phyloP scores from a whole-genome alignment of 2,888 invertebrate species.

The Trissolcus japonicus region DNA sequence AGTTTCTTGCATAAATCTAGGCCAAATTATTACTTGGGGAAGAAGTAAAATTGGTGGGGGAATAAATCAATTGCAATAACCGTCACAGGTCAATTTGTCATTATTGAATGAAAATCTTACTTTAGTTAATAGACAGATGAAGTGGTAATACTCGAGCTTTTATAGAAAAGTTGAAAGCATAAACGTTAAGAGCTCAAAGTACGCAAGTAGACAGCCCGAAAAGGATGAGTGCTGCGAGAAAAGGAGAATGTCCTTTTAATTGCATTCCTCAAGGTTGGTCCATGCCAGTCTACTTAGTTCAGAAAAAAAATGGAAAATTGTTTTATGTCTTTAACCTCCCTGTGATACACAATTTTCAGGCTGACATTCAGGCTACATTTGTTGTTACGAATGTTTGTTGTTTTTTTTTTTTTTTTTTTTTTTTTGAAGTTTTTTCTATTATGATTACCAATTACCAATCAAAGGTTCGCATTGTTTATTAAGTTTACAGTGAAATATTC shows the following conservation, averaged over 20 bases:
- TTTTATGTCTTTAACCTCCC: constrained; percentile 21
- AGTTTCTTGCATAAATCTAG: too few species aligned
- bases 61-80: constrained; percentile 22
- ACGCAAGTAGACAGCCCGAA: constrained; percentile 40
- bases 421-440: neutral
- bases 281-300: constrained; percentile 37
- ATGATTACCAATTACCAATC: too few species aligned
- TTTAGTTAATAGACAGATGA: constrained; percentile 56
- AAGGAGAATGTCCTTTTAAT: constrained; percentile 62
- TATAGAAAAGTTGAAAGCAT: constrained; percentile 52
- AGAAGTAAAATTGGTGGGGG: neutral
- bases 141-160: constrained; percentile 45
- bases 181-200: constrained; percentile 51
- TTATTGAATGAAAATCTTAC: constrained; percentile 60
- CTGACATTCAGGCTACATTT: too few species aligned
- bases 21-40: too few species aligned
- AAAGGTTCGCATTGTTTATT: constrained; percentile 2
- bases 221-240: constrained; percentile 31
- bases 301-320: constrained; percentile 53
- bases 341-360: constrained; percentile 7
- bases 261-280: constrained; percentile 65
- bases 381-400: too few species aligned
- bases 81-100: constrained; percentile 38
- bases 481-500: neutral
- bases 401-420: too few species aligned